These are phyloP conservation scores for Liopterus haemorrhoidalis DNA, from an alignment of 2,888 invertebrate species.

Conservation along the genomic window DNA sequence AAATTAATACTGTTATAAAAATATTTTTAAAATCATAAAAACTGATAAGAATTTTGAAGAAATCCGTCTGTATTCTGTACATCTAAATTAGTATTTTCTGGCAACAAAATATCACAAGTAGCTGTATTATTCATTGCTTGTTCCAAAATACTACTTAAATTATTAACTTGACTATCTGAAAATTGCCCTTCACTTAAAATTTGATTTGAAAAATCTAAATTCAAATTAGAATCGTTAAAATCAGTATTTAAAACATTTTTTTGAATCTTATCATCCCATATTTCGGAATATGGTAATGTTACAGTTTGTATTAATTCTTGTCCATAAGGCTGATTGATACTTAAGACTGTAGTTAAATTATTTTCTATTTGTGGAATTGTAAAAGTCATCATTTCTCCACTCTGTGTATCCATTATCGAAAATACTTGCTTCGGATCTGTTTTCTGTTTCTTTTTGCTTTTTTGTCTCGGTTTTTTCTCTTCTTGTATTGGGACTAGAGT, in stretches of 20 bases:
- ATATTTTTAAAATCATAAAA: no score
- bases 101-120: conserved; percentile 21
- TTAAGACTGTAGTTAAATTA: conserved; percentile 15
- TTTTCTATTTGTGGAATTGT: conserved; percentile 12
- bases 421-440: conserved; percentile 32
- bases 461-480: conserved; percentile 29
- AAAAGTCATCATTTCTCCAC: conserved; percentile 36
- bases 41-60: conserved; percentile 15
- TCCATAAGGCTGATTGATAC: conserved; percentile 8
- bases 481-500: conserved; percentile 37
- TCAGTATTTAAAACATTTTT: no score
- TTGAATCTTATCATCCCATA: conserved; percentile 11
- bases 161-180: conserved; percentile 4
- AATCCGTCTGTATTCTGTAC: conserved; percentile 6
- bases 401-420: conserved; percentile 37
- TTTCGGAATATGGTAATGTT: conserved; percentile 11
- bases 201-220: conserved; percentile 6
- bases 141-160: conserved; percentile 2
- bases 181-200: not conserved
- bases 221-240: no score
- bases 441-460: conserved; percentile 22
- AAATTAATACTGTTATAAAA: no score
- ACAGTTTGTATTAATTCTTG: conserved; percentile 17
- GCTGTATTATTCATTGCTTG: conserved; percentile 14
- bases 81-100: conserved; percentile 16